Evolutionary conservation across 2,888 invertebrate genomes (phyloP), one percentile per base, ranked within the genome.

Genomic region (Cancer borealis): DNA sequence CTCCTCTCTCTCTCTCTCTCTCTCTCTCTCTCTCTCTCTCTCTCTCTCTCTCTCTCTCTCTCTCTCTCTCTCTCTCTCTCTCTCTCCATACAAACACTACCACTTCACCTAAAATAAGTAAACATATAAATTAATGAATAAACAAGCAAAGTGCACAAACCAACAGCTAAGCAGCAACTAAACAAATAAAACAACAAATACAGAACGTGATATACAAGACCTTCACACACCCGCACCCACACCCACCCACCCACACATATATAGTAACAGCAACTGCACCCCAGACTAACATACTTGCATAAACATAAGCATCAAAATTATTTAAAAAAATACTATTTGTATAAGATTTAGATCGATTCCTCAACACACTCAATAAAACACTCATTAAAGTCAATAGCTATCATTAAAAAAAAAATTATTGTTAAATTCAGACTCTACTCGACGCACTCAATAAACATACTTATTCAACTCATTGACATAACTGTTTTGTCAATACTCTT

Each of bases 41-140:
- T 47, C 90, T 90, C 90, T 90, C 90, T 90, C 90, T 90, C 88
- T 89, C 88, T 89, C 88, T 89, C 88, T 89, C 88, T 89, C 88
- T 89, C 47, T 47, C n/a, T 47, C 88, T n/a, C 47, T 47, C 88
- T 47, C 88, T 49, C n/a, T n/a, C n/a, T 47, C 17, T n/a, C 45
- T 88, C 39, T 46, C 14, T 45, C 14, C 14, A 21, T 8, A 66
- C 39, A 39, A 91, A 8, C 17, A 49, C 46, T 26, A 54, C 21
- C 3, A 60, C 21, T 17, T 17, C 54, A 66, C 26, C 26, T 5
- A 30, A 54, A 30, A 60, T 17, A 91, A 30, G 79, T 45, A 45
- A 17, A 92, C n/a, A 92, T 12, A 66, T 17, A 30, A 26, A 39
- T 30, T 17, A 10, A 26, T 4, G 54, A 60, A n/a, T 66, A n/a